Percentiles rank a stretch among this genome's conserved stretches.
These are phyloP conservation scores for Sipha flava DNA, from an alignment of 1,140 invertebrate species.

Conservation along the genomic window DNA sequence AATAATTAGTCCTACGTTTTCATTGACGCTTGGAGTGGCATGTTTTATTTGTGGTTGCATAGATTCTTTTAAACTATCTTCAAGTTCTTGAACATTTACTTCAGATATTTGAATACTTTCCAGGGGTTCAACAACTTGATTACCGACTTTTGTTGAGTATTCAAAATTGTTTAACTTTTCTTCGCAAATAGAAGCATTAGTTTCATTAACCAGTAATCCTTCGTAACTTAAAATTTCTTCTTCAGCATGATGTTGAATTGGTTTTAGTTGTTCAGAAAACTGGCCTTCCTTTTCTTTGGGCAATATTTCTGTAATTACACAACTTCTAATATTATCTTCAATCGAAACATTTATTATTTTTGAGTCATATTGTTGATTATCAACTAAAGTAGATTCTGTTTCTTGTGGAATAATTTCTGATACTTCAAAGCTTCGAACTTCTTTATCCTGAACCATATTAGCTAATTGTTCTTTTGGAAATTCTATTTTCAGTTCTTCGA, in stretches of 20 bases:
- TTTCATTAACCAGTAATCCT: neutral
- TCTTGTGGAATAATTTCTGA: constrained; percentile 4
- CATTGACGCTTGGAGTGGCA: neutral
- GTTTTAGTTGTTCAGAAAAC: neutral
- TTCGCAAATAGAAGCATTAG: neutral
- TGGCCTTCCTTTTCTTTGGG: neutral
- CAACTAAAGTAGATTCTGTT: neutral
- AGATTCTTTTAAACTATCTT: neutral
- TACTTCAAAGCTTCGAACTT: constrained; percentile 7
- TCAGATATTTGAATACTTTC: neutral
- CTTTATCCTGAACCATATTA: neutral
- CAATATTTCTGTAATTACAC: neutral
- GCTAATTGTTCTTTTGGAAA: neutral
- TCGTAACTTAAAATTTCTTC: constrained; percentile 5
- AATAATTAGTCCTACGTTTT: neutral
- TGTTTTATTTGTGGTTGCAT: neutral
- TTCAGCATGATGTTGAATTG: neutral
- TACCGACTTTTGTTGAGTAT: neutral
- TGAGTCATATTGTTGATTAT: neutral
- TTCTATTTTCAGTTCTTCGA: constrained; percentile 2
- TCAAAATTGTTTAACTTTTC: neutral
- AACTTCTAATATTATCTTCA: neutral
- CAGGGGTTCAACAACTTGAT: neutral
- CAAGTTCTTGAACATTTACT: neutral
- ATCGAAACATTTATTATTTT: neutral